phyloP scores from a whole-genome alignment of 1,140 invertebrate species.

The Phymorhynchus buccinoides region DNA sequence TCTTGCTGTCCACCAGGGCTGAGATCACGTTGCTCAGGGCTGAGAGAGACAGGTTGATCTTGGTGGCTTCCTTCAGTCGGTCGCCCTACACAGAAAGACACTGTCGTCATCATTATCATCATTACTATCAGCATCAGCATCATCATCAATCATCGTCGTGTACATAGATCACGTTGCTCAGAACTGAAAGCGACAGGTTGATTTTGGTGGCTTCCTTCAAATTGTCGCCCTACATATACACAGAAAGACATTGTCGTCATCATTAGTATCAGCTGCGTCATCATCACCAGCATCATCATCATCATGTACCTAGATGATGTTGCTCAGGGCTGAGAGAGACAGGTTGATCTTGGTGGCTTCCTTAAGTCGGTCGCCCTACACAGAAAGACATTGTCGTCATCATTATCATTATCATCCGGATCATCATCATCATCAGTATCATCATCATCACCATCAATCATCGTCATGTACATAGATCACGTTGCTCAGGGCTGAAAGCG shows the following conservation, averaged over 20 bases:
- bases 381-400: no score
- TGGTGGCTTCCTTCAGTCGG: slow-evolving; percentile 92
- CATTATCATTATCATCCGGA: no score
- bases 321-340: slow-evolving; percentile 92
- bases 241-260: no score
- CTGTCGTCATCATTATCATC: no score
- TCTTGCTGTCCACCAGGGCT: slow-evolving; percentile 83
- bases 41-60: slow-evolving; percentile 95
- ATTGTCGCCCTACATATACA: slow-evolving; percentile 83
- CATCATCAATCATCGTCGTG: no score
- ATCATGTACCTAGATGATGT: no score
- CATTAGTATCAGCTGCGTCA: no score
- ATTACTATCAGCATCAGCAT: no score
- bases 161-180: slow-evolving; percentile 98
- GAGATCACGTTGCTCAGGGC: slow-evolving; percentile 97
- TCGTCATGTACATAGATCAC: no score
- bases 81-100: slow-evolving; percentile 81
- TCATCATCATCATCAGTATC: no score
- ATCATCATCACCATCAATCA: no score
- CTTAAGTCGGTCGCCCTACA: slow-evolving; percentile 86
- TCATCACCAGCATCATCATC: no score
- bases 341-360: slow-evolving; percentile 97
- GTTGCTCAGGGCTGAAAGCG: slow-evolving; percentile 93
- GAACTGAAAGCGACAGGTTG: slow-evolving; percentile 92
- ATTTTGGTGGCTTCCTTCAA: slow-evolving; percentile 97